Evolutionary conservation across 2,113 vertebrate species (phyloP), one percentile per base, ranked within the genome.

Genomic region (Toxotes jaculatrix): DNA sequence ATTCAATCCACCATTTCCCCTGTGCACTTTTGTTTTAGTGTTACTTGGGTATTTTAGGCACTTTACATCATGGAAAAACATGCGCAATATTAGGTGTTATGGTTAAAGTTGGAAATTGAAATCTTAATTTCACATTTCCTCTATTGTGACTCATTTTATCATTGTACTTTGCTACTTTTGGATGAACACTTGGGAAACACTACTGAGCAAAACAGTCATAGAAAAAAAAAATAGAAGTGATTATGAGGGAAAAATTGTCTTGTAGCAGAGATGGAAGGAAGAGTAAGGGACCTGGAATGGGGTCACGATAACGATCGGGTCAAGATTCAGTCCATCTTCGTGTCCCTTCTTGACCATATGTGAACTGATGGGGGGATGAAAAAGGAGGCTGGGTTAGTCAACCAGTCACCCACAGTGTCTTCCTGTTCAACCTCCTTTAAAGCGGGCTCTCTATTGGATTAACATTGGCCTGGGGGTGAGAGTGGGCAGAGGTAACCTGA

Each of bases 401-500:
- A 36, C 64, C 45, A 63, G 77, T 90, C 85, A 76, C 76, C 78
- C 88, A 83, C 79, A 82, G 70, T 79, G 87, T 92, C 89, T 93
- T 93, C 90, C 88, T 88, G 89, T 89, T 91, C 81, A 84, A 84
- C 75, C 87, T 85, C 74, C 75, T 92, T 88, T 86, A 83, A 91
- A 92, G 84, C 17, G 14, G 85, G 71, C 19, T 63, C 80, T 94
- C 90, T 90, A 93, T 94, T 90, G 88, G 93, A 94, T 95, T 95
- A 94, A 64, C 27, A 13, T 72, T 83, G 73, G 91, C 94, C 93
- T 65, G 80, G 87, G 90, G 93, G 91, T 68, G 32, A 34, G 67
- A 89, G 70, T 65, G 87, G 87, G 83, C 47, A 87, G 82, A 87
- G 79, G 86, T 87, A 89, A 90, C 85, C 86, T 84, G 74, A 89